phyloP scores from a whole-genome alignment of 37 sponge, comb jelly and placozoan species.

The Aplysina aerophoba region DNA sequence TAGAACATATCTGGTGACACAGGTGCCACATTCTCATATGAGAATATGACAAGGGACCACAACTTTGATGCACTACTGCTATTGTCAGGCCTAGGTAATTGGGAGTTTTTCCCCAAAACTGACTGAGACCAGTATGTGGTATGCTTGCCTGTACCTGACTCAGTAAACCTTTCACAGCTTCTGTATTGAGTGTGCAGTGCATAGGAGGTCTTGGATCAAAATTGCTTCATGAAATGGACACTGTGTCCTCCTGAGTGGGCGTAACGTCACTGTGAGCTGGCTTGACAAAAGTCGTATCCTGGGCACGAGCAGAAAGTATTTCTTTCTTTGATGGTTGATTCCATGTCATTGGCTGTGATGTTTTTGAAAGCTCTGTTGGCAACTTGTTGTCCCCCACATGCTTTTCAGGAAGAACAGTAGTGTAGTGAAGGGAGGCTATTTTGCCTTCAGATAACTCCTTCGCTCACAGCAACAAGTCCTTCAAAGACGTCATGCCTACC shows the following conservation, averaged over 20 bases:
- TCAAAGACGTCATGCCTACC: neutral
- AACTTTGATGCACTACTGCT: neutral
- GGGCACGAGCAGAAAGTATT: neutral
- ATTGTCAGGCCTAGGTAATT: neutral
- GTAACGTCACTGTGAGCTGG: constrained; percentile 21
- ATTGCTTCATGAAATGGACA: neutral
- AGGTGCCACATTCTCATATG: neutral
- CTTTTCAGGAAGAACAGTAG: neutral
- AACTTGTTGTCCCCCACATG: neutral
- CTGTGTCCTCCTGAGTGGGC: neutral
- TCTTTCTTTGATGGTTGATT: constrained; percentile 28
- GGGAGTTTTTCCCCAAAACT: constrained; percentile 7
- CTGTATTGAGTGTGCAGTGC: neutral
- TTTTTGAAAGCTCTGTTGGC: constrained; percentile 13
- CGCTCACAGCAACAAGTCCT: neutral
- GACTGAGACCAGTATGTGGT: constrained; percentile 7
- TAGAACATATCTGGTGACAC: constrained; percentile 18
- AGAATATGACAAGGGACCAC: neutral
- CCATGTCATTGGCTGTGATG: constrained; percentile 34
- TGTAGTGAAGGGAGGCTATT: neutral
- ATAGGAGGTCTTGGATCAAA: constrained; percentile 23
- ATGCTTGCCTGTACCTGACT: neutral
- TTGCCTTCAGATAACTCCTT: neutral
- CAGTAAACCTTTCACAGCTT: neutral
- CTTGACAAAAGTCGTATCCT: constrained; percentile 30